phyloP scores from a whole-genome alignment of 2,797 vertebrate genomes.

The Trachops cirrhosus region DNA sequence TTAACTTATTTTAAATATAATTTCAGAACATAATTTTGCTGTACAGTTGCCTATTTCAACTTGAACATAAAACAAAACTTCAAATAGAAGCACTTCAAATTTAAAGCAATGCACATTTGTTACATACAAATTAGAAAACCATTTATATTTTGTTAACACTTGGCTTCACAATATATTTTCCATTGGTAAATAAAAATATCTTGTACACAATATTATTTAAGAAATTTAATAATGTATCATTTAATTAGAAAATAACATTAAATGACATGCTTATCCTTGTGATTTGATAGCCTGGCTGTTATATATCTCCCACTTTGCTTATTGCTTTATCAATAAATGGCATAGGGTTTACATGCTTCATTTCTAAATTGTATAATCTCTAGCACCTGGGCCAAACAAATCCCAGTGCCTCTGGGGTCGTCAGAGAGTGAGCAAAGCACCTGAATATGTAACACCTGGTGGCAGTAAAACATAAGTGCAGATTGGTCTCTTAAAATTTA shows the following conservation, averaged over 20 bases:
- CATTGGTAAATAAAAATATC: not conserved
- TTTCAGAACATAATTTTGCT: not conserved
- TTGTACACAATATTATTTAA: not conserved
- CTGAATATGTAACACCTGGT: slow-evolving; percentile 34
- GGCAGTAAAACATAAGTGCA: slow-evolving; percentile 19
- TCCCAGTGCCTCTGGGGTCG: not conserved
- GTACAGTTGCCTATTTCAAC: not conserved
- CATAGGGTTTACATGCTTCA: not conserved
- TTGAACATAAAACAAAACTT: not conserved
- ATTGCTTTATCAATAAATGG: not conserved
- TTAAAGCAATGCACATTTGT: not conserved
- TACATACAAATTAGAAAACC: not conserved
- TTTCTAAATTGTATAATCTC: slow-evolving; percentile 21
- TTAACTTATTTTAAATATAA: not conserved
- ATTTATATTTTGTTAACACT: not conserved
- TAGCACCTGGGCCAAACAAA: not conserved
- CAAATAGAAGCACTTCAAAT: not conserved
- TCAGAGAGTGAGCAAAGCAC: slow-evolving; percentile 28
- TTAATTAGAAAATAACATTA: not conserved
- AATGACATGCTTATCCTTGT: not conserved
- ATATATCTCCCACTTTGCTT: not conserved
- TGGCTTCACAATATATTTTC: not conserved
- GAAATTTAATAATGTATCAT: not conserved
- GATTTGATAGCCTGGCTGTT: not conserved
- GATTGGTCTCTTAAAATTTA: not conserved